Evolutionary conservation across 2,888 invertebrate species (phyloP).

Genomic region (Epinotia ramella): DNA sequence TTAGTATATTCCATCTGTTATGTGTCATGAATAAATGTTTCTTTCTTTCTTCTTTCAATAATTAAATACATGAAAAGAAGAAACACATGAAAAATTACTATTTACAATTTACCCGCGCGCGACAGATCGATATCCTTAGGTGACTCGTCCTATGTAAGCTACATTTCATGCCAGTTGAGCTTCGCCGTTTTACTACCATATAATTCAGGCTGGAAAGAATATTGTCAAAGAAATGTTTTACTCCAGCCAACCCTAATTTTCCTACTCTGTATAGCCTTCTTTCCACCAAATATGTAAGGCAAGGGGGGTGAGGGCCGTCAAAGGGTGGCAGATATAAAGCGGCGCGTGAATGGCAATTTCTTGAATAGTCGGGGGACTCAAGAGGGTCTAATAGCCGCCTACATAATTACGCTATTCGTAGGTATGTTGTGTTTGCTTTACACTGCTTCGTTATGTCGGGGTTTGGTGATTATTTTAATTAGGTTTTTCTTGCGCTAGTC

Average conservation of each 20-base stretch:
- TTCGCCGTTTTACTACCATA: neutral
- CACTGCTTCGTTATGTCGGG: neutral
- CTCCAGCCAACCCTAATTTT: conserved; percentile 19
- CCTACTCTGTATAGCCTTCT: conserved; percentile 46
- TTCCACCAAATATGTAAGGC: conserved; percentile 54
- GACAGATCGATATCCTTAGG: no score
- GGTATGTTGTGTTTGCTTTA: conserved; percentile 40
- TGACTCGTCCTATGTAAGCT: no score
- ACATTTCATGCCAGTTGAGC: no score
- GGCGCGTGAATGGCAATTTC: conserved; percentile 69
- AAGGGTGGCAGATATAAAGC: conserved; percentile 62
- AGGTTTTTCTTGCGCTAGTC: neutral
- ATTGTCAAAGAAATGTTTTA: neutral
- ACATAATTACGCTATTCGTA: conserved; percentile 45
- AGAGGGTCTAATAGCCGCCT: conserved; percentile 45
- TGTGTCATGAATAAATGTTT: no score
- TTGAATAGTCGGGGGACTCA: conserved; percentile 65
- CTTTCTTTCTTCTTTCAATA: no score
- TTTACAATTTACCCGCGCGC: no score
- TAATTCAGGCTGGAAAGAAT: neutral
- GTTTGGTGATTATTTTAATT: conserved; percentile 15
- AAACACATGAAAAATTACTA: no score
- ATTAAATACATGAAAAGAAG: no score
- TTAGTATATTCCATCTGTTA: no score
- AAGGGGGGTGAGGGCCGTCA: conserved; percentile 54